A percentile compares a stretch with the other conserved stretches of the same genome.
phyloP scores from a whole-genome alignment of 2,888 invertebrate genomes.

The Scotopteryx bipunctaria region DNA sequence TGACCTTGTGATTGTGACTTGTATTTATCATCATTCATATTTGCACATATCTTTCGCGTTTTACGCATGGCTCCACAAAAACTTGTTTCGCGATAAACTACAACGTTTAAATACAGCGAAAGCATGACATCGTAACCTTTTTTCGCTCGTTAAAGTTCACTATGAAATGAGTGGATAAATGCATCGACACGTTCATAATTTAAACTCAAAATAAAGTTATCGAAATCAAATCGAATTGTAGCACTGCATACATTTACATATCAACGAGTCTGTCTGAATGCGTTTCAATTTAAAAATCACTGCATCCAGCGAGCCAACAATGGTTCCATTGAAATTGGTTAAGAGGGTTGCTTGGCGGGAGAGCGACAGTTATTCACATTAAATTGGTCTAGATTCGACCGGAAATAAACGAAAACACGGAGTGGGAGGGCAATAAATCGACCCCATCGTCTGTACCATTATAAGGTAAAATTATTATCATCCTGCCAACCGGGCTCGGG shows the following conservation, averaged over 20 bases:
- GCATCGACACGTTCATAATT: slow-evolving; percentile 27
- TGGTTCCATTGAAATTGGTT: slow-evolving; percentile 50
- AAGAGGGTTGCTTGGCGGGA: slow-evolving; percentile 49
- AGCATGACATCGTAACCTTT: not conserved
- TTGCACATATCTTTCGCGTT: slow-evolving; percentile 28
- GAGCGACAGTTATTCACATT: slow-evolving; percentile 52
- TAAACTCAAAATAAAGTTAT: slow-evolving; percentile 26
- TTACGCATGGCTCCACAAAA: slow-evolving; percentile 7
- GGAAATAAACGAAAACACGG: slow-evolving; percentile 63
- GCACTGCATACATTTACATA: slow-evolving; percentile 52
- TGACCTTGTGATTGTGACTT: slow-evolving; percentile 39
- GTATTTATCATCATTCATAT: slow-evolving; percentile 32
- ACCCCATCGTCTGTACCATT: slow-evolving; percentile 55
- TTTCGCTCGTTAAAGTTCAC: slow-evolving; percentile 3
- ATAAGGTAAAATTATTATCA: slow-evolving; percentile 63
- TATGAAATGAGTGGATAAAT: slow-evolving; percentile 19
- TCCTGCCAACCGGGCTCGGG: slow-evolving; percentile 55
- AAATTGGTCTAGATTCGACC: slow-evolving; percentile 62
- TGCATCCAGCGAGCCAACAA: slow-evolving; percentile 46
- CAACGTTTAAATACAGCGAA: not conserved
- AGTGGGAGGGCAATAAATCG: slow-evolving; percentile 61
- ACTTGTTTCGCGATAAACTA: slow-evolving; percentile 5
- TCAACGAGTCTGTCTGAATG: slow-evolving; percentile 49
- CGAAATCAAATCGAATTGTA: slow-evolving; percentile 41
- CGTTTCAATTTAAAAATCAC: slow-evolving; percentile 59